phyloP scores from a whole-genome alignment of 2,113 vertebrate genomes.

The Spheniscus mendiculus region DNA sequence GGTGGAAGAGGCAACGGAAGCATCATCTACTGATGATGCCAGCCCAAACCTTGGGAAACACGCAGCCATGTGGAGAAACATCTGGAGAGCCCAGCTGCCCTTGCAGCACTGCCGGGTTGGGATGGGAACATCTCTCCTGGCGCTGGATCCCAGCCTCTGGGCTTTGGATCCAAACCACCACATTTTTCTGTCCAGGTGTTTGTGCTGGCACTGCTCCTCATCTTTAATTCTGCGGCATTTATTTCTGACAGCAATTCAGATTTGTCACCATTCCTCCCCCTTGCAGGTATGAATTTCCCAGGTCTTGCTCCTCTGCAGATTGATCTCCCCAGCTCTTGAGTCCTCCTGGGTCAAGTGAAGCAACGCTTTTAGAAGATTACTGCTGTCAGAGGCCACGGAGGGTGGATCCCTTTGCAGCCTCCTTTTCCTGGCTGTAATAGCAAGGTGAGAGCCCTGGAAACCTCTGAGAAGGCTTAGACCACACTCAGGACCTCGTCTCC shows the following conservation, averaged over 20 bases:
- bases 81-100: background rate
- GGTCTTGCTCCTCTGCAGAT: background rate
- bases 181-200: background rate
- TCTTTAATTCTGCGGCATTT: background rate
- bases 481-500: background rate
- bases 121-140: background rate
- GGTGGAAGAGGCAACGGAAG: background rate
- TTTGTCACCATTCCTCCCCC: background rate
- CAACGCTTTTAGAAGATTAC: background rate
- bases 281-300: background rate
- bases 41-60: background rate
- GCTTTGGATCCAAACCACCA: background rate
- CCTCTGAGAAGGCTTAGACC: background rate
- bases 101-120: background rate
- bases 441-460: background rate
- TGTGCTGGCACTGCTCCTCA: background rate
- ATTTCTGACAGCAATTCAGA: background rate
- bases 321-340: background rate
- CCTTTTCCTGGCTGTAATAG: background rate
- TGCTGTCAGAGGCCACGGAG: background rate
- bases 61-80: background rate
- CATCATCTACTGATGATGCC: background rate
- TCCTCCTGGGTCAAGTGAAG: background rate
- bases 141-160: background rate
- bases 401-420: background rate